Evolutionary conservation across 1,140 invertebrate genomes (phyloP).

Genomic region (Heliothis virescens): DNA sequence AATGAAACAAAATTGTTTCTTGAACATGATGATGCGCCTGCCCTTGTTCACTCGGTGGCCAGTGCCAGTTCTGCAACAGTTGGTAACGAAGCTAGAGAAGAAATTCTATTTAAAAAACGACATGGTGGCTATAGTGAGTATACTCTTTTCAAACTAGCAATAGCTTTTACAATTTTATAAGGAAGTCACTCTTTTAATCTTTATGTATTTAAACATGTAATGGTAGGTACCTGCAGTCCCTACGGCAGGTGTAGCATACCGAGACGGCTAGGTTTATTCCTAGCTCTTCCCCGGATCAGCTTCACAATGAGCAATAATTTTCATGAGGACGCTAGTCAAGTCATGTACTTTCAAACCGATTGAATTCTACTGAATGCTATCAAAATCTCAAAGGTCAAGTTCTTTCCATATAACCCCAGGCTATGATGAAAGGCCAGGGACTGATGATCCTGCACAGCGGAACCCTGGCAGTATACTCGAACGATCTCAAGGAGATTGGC

Average conservation of each 20-base stretch:
- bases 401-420: conserved; percentile 15
- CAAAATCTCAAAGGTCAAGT: neutral
- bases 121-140: conserved; percentile 53
- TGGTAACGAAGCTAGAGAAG: conserved; percentile 51
- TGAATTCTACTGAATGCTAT: too few relatives aligned
- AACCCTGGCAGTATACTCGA: conserved; percentile 82
- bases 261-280: too few relatives aligned
- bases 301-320: too few relatives aligned
- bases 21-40: neutral
- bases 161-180: too few relatives aligned
- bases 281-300: too few relatives aligned
- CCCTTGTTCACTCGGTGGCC: neutral
- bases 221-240: too few relatives aligned
- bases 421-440: conserved; percentile 47
- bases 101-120: conserved; percentile 56
- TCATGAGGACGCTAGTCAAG: too few relatives aligned
- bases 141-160: neutral
- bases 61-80: neutral
- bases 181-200: too few relatives aligned
- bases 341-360: too few relatives aligned
- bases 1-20: conserved; percentile 48
- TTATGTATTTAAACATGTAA: too few relatives aligned
- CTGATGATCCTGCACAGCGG: conserved; percentile 64
- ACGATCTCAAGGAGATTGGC: conserved; percentile 72
- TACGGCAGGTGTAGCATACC: too few relatives aligned